phyloP scores from a whole-genome alignment of 2,888 invertebrate species.

The Taphrorychus bicolor region DNA sequence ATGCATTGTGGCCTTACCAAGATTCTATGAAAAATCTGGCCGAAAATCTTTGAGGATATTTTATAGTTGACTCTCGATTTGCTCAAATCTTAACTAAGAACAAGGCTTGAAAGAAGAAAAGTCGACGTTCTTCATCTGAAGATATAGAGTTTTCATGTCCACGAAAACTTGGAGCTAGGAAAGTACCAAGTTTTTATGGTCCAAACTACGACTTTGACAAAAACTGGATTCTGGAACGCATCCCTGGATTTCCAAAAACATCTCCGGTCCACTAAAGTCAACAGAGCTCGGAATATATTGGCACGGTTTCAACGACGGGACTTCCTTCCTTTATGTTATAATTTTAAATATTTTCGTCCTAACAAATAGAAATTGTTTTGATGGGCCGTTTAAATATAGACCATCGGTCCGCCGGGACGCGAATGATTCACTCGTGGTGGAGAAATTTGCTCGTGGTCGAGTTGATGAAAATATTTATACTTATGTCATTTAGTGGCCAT shows the following conservation, averaged over 20 bases:
- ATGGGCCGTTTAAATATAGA: conserved; percentile 15
- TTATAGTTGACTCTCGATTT: too few relatives aligned
- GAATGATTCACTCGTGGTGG: conserved; percentile 15
- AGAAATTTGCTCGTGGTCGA: conserved; percentile 18
- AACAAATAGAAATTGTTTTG: conserved; percentile 32
- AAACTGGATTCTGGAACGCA: conserved; percentile 12
- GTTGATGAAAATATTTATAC: conserved; percentile 2
- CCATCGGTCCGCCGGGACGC: conserved; percentile 10
- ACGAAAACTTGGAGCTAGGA: too few relatives aligned
- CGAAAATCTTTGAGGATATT: too few relatives aligned
- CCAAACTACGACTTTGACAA: too few relatives aligned
- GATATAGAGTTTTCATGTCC: too few relatives aligned
- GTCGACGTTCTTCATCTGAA: too few relatives aligned
- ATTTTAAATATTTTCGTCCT: conserved; percentile 33
- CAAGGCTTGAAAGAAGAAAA: not conserved
- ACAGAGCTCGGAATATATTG: conserved; percentile 43
- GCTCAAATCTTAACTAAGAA: too few relatives aligned
- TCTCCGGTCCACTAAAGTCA: conserved; percentile 33
- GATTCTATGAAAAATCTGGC: too few relatives aligned
- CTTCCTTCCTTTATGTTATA: conserved; percentile 47
- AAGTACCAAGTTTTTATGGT: too few relatives aligned
- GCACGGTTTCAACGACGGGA: conserved; percentile 44
- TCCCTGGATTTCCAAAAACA: conserved; percentile 7
- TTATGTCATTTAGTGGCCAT: not conserved
- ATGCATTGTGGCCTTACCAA: not conserved